Base-by-base conservation (phyloP, 2,113 vertebrate genomes). In the Stigmatopora nigra region DNA sequence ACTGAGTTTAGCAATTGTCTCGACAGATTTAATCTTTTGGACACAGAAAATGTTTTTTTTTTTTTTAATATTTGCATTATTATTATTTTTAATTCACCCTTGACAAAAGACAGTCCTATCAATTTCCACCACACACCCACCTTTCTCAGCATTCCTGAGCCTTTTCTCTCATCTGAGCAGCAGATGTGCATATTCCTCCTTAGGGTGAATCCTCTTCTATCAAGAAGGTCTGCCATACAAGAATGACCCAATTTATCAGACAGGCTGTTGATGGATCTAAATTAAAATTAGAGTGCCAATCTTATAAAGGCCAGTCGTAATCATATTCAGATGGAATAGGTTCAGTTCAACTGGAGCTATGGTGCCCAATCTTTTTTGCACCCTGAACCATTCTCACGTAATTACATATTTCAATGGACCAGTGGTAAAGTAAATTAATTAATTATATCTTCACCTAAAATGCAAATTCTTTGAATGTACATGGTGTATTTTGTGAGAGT, bases 171-270 rank as follows among this genome's bases (percentile, higher is more conserved):
- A 20, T 69, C 69, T 77, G 65, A 65, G 67, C 53, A 72, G 82
- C 84, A 84, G 83, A 83, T 84, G 82, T 78, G 80, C 49, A 13
- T 60, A 60, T 65, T 78, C 62, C 58, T 86, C 85, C 84, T 88
- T 71, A 17, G 87, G 85, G 79, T 81, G 83, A 83, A 82, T 82
- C 69, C 56, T 61, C 68, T 69, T 69, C 77, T 1, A 77, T 71
- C 64, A 73, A 77, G 77, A 77, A 82, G 78, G 75, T 68, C 76
- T 58, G 62, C 74, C 82, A 79, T 63, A 74, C 67, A 63, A 73
- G 78, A 84, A 81, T 85, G 85, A 87, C 87, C 84, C 84, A 86
- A 74, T 87, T 87, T 86, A 84, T 78, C 66, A 76, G 67, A 75
- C 52, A n/a, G 66, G 68, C 73, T 75, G 78, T 82, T 82, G 81